Evolutionary conservation across 2,113 vertebrate species (phyloP).

Genomic region (Accipiter virgatus): DNA sequence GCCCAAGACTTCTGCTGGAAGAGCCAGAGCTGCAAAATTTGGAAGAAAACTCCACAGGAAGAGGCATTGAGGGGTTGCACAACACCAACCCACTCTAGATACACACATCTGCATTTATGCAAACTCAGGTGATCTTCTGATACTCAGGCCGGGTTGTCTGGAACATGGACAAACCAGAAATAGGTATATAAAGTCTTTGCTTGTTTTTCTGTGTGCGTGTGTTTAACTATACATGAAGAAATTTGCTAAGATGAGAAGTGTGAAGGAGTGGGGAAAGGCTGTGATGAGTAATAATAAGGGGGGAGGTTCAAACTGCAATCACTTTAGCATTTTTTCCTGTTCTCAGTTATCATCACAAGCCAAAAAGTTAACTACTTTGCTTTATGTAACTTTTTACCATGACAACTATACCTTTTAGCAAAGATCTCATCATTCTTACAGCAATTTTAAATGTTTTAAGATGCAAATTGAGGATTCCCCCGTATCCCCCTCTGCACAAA

Average conservation of each 20-base stretch:
- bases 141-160: not conserved
- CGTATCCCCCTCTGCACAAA: not conserved
- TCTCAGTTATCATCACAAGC: not conserved
- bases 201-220: not conserved
- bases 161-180: not conserved
- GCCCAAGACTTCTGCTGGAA: not conserved
- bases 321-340: not conserved
- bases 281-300: not conserved
- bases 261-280: not conserved
- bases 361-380: not conserved
- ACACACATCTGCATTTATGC: not conserved
- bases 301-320: not conserved
- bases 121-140: not conserved
- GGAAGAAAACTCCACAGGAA: not conserved
- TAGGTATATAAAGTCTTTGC: not conserved
- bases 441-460: not conserved
- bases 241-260: not conserved
- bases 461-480: fast-evolving
- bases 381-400: not conserved
- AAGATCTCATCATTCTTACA: not conserved
- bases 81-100: not conserved
- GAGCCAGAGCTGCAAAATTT: not conserved
- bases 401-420: not conserved
- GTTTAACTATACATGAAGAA: not conserved
- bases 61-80: not conserved